Percentiles rank a stretch among this genome's conserved stretches.
Conservation (phyloP, 1,140 invertebrate genomes). For the Drosophila pseudoananassae region DNA sequence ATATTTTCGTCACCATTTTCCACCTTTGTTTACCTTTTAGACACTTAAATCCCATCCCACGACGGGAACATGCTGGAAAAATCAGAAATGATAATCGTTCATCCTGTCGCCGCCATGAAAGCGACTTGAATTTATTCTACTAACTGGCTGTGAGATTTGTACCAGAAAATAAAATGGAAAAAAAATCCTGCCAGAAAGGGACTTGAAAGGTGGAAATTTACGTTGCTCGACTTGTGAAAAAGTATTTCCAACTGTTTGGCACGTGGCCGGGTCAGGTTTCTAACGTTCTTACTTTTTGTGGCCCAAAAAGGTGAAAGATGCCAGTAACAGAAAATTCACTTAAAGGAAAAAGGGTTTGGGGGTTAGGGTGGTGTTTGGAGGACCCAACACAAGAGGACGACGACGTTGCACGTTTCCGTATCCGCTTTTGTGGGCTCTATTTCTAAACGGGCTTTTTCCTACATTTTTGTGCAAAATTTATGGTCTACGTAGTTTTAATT, state of each 20-base stretch:
- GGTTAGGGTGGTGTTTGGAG: constrained; percentile 12
- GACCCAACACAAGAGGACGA: constrained; percentile 35
- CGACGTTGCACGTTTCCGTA: constrained; percentile 68
- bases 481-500: constrained; percentile 49
- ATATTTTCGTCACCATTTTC: not conserved
- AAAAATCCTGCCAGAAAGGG: constrained; percentile 17
- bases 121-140: constrained; percentile 22
- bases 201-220: constrained; percentile 31
- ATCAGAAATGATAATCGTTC: constrained; percentile 2
- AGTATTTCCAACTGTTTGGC: constrained; percentile 48
- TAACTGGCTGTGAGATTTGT: not conserved
- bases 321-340: constrained; percentile 59
- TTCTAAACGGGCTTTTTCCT: constrained; percentile 21
- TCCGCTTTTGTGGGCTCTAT: constrained; percentile 54
- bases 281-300: not conserved
- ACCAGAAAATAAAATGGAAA: constrained; percentile 12
- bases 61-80: not conserved
- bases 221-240: constrained; percentile 32
- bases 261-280: constrained; percentile 42
- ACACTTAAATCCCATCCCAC: not conserved
- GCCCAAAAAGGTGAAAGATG: constrained; percentile 30
- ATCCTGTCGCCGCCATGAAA: constrained; percentile 12
- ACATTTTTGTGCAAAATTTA: constrained; percentile 39
- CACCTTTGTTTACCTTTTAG: not conserved
- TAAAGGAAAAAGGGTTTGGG: constrained; percentile 18